Evolutionary conservation across 1,140 invertebrate species (phyloP), one percentile per base, ranked within the genome.

Genomic region (Euura saliciscinereae): DNA sequence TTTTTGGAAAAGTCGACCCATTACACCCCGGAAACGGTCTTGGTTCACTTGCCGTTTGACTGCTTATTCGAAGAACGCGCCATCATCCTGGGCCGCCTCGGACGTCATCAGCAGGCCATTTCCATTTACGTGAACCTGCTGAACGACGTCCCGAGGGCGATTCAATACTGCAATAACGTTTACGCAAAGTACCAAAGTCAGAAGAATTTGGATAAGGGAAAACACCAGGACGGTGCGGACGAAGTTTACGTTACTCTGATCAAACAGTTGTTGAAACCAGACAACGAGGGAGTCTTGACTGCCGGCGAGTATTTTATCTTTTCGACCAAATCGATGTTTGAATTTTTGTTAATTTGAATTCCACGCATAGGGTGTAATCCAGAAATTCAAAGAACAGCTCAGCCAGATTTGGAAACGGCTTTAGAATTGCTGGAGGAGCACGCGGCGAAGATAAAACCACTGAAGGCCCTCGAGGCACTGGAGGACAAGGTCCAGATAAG

Each of bases 51-150:
- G 81, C 97, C 97, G 0, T 91, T 91, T 73, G 92, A 98, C 81
- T 90, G 91, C 76, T 89, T 99, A 73, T 94, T 96, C 83, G 97
- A 99, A 85, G 98, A 99, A 88, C 89, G 97, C 72, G 97, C 98
- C 0, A 91, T 99, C 44, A 93, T 99, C 72, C 87, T 98, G 13
- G 97, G 97, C 3, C 93, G 95, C 77, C 88, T 99, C 2, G 96
- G 94, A 6, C 87, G 92, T 65, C 95, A 98, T 88, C 94, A 99
- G 81, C 94, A 99, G 84, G 97, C 96, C 2, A 87, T 99, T 65
- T 92, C 93, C 1, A 97, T 99, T 81, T 99, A 99, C 83, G 91
- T 98, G 78, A 94, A 90, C 88, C 92, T 89, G 79, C 92, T 92
- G 72, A 92, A 95, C 66, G 93, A 99, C 86, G 90, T 94, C 28